phyloP scores from a whole-genome alignment of 2,113 vertebrate genomes.

The Jaculus jaculus region DNA sequence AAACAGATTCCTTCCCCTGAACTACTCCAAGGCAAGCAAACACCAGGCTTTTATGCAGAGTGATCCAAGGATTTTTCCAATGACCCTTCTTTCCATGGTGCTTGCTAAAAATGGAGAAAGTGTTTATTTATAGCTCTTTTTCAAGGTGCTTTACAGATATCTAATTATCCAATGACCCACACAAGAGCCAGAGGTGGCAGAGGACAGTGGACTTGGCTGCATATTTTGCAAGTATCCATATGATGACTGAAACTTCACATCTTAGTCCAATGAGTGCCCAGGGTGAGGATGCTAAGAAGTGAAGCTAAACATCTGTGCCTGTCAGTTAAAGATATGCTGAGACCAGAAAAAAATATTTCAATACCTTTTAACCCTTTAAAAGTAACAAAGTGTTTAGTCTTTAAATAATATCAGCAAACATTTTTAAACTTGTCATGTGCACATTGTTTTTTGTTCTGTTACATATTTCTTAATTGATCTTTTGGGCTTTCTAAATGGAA shows the following conservation, averaged over 20 bases:
- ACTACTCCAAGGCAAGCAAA: constrained; percentile 56
- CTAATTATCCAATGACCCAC: constrained; percentile 78
- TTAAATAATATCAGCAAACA: constrained; percentile 40
- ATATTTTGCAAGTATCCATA: constrained; percentile 62
- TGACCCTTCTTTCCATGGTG: constrained; percentile 65
- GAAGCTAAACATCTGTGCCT: constrained; percentile 76
- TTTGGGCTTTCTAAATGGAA: constrained; percentile 41
- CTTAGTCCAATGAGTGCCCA: constrained; percentile 60
- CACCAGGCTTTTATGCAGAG: constrained; percentile 4
- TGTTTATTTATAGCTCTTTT: constrained; percentile 78
- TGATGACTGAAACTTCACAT: constrained; percentile 53
- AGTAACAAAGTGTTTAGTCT: constrained; percentile 1
- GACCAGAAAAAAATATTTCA: constrained; percentile 20
- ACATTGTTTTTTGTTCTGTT: neutral
- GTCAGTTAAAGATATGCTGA: constrained; percentile 68
- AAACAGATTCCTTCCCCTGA: constrained; percentile 25
- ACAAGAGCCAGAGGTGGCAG: constrained; percentile 57
- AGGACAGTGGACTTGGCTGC: constrained; percentile 66
- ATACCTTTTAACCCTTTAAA: constrained; percentile 50
- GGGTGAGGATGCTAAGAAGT: constrained; percentile 56
- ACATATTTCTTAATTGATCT: neutral
- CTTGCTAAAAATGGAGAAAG: constrained; percentile 77
- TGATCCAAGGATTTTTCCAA: constrained; percentile 70
- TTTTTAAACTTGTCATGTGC: neutral
- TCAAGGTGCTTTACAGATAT: constrained; percentile 81